These are phyloP conservation scores for Kryptolebias marmoratus DNA, from an alignment of 2,113 vertebrate genomes.

Conservation along the genomic window DNA sequence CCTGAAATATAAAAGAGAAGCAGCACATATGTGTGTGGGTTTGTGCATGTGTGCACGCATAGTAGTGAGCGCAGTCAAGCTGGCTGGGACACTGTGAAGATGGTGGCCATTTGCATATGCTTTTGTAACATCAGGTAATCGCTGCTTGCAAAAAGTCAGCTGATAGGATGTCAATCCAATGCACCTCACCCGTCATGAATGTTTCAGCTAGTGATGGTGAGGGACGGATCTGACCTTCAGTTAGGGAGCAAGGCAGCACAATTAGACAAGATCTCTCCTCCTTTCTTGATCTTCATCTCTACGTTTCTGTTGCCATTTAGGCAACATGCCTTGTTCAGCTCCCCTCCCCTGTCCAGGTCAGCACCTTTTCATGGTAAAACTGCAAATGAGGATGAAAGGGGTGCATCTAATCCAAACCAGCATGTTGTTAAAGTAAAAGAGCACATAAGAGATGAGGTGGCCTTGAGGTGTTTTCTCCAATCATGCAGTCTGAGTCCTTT, in stretches of 20 bases:
- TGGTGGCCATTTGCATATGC: background rate
- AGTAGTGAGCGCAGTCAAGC: background rate
- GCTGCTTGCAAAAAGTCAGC: constrained; percentile 40
- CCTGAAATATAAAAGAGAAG: constrained; percentile 10
- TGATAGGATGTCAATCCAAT: constrained; percentile 60
- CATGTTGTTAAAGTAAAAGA: no score
- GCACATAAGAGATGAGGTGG: no score
- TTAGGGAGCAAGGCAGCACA: constrained; percentile 31
- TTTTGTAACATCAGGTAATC: background rate
- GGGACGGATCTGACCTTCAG: constrained; percentile 65
- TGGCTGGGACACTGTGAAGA: background rate
- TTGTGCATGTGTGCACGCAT: background rate
- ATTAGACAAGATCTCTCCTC: constrained; percentile 43
- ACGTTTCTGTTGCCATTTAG: constrained; percentile 1
- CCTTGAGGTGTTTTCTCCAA: no score
- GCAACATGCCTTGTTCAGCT: constrained; percentile 12
- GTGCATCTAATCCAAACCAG: background rate
- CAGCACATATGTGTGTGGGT: background rate
- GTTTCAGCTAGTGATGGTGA: constrained; percentile 38
- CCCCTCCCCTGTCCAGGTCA: constrained; percentile 10
- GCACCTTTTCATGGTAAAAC: constrained; percentile 4
- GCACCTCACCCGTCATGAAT: constrained; percentile 39
- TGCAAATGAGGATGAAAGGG: background rate
- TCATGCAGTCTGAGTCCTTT: no score
- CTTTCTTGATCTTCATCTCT: constrained; percentile 5